Conservation (phyloP, 2,113 vertebrate genomes). For the Sakesphorus luctuosus region DNA sequence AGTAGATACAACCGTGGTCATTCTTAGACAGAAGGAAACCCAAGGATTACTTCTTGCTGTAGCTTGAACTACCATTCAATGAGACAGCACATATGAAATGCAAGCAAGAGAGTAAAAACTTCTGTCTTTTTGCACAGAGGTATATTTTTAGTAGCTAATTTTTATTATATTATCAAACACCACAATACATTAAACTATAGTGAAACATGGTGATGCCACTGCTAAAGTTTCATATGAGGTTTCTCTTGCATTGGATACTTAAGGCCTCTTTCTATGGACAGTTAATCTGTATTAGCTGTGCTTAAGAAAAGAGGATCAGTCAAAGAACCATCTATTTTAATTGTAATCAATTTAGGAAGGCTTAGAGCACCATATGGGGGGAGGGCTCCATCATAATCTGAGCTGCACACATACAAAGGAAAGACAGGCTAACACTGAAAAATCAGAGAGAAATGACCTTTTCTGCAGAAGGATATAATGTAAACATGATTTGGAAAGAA, state of each 20-base stretch:
- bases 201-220: background rate
- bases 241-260: background rate
- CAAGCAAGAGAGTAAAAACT: background rate
- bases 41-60: background rate
- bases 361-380: background rate
- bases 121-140: background rate
- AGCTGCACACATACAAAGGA: background rate
- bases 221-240: background rate
- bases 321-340: background rate
- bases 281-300: conserved; percentile 32
- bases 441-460: background rate
- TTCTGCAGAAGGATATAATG: background rate
- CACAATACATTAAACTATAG: background rate
- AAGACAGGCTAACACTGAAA: background rate
- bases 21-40: background rate
- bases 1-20: background rate
- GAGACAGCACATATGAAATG: background rate
- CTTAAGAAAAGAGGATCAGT: conserved; percentile 40
- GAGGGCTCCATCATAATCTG: background rate
- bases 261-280: background rate
- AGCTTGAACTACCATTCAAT: background rate
- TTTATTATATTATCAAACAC: background rate
- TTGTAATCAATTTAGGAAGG: conserved; percentile 28
- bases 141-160: background rate
- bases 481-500: background rate